Evolutionary conservation across 2,888 invertebrate genomes (phyloP).

Genomic region (Diplolepis rosae): DNA sequence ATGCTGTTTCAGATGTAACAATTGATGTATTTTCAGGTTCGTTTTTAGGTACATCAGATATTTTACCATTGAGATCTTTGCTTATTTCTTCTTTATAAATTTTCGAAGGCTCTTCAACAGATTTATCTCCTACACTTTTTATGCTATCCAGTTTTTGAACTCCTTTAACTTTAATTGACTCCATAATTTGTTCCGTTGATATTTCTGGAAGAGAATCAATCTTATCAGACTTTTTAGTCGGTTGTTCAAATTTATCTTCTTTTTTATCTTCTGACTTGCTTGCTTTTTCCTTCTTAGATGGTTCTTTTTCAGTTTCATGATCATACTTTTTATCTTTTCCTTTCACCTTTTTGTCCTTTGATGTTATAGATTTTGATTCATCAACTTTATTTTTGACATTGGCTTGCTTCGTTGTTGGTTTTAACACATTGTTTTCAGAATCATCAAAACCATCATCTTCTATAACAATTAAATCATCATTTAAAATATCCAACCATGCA

Average conservation of each 20-base stretch:
- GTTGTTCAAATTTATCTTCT: not conserved
- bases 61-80: not conserved
- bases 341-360: not conserved
- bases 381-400: not conserved
- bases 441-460: constrained; percentile 50
- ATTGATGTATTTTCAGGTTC: too few relatives aligned
- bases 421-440: not conserved
- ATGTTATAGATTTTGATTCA: not conserved
- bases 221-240: not conserved
- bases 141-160: constrained; percentile 21
- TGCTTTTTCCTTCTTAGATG: not conserved
- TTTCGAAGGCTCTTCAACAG: constrained; percentile 47
- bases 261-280: not conserved
- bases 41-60: not conserved
- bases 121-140: too few relatives aligned
- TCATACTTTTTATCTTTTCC: not conserved
- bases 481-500: constrained; percentile 61
- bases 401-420: not conserved
- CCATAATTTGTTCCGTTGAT: constrained; percentile 13
- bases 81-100: constrained; percentile 46
- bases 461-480: constrained; percentile 57
- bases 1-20: too few relatives aligned
- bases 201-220: constrained; percentile 4
- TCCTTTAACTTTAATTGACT: not conserved
- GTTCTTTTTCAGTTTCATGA: not conserved